These are phyloP conservation scores for Machimus atricapillus DNA, from an alignment of 2,888 invertebrate species.

Conservation along the genomic window DNA sequence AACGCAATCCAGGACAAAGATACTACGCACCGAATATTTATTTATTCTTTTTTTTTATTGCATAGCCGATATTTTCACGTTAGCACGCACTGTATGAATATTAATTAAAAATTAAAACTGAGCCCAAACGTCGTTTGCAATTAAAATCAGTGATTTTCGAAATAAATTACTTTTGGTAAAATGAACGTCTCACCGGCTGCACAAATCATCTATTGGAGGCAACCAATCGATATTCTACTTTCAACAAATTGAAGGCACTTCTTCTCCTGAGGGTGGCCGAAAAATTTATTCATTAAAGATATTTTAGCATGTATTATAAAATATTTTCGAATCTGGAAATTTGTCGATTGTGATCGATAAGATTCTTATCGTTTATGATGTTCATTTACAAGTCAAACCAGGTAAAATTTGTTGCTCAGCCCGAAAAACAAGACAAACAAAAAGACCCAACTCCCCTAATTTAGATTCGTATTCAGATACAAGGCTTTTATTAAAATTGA, in stretches of 20 bases:
- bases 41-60: neutral
- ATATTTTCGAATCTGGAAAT: neutral
- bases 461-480: neutral
- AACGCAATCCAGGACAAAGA: neutral
- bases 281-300: neutral
- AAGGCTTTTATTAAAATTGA: neutral
- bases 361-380: neutral
- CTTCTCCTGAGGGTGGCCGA: neutral
- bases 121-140: neutral
- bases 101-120: neutral
- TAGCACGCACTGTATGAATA: neutral
- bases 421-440: neutral
- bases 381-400: neutral
- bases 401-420: neutral
- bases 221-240: neutral
- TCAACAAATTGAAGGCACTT: neutral
- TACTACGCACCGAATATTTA: neutral
- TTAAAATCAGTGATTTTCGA: neutral
- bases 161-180: neutral
- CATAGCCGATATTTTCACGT: neutral
- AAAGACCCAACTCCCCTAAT: neutral
- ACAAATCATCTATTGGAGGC: neutral
- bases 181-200: neutral
- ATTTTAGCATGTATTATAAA: neutral
- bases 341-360: neutral